These are phyloP conservation scores for Danionella dracula DNA, from an alignment of 2,797 vertebrate species.

Conservation along the genomic window DNA sequence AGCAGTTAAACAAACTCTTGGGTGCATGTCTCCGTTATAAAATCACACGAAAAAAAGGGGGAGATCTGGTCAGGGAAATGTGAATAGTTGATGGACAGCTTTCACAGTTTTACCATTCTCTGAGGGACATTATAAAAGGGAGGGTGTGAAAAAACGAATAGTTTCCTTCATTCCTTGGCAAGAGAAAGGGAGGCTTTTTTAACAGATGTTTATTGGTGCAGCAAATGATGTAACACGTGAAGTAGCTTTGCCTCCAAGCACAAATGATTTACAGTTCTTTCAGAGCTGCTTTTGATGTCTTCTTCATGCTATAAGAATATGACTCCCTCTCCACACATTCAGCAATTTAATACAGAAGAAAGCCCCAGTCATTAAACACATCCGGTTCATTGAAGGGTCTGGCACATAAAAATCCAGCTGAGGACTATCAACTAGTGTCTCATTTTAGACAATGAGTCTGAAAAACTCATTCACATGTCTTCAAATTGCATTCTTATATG, in stretches of 20 bases:
- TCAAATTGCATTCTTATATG: neutral
- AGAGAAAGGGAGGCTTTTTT: constrained; percentile 45
- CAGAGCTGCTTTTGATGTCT: constrained; percentile 61
- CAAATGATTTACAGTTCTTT: constrained; percentile 61
- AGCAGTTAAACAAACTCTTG: constrained; percentile 27
- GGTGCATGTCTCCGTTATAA: constrained; percentile 1
- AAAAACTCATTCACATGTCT: neutral
- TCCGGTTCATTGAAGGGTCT: constrained; percentile 29
- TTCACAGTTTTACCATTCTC: constrained; percentile 17
- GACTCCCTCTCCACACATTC: constrained; percentile 50
- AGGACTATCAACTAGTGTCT: neutral
- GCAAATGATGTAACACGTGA: constrained; percentile 68
- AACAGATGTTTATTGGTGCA: constrained; percentile 63
- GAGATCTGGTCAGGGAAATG: neutral
- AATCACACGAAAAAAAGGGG: neutral
- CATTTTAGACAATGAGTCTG: neutral
- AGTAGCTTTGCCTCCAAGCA: constrained; percentile 55
- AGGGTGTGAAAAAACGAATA: constrained; percentile 24
- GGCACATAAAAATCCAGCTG: constrained; percentile 14
- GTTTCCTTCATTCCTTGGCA: constrained; percentile 55
- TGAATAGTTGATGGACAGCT: constrained; percentile 26
- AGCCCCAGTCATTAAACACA: constrained; percentile 16
- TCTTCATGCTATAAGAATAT: constrained; percentile 54
- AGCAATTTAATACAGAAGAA: constrained; percentile 11
- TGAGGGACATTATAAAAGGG: constrained; percentile 21